Evolutionary conservation across 2,113 vertebrate genomes (phyloP).

Genomic region (Cepphus grylle): DNA sequence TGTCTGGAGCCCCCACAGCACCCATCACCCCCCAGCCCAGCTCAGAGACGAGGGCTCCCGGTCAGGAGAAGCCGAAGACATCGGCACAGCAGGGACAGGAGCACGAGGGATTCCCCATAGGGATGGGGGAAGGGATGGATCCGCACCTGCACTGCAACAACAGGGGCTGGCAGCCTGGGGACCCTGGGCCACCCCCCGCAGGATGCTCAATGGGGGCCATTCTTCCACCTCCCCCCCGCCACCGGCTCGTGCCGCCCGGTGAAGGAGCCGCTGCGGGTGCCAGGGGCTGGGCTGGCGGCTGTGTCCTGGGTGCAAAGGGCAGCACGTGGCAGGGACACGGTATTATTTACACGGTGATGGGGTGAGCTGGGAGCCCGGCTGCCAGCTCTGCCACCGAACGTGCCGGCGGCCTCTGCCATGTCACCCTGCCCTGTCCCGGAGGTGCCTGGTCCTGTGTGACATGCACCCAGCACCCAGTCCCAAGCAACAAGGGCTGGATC

Average conservation of each 20-base stretch:
- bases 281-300: neutral
- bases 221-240: neutral
- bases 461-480: neutral
- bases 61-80: neutral
- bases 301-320: neutral
- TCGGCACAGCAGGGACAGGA: rapidly evolving
- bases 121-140: neutral
- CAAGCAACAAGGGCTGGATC: neutral
- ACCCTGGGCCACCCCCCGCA: neutral
- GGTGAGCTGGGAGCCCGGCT: neutral
- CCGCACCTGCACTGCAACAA: neutral
- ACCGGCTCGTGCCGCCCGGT: neutral
- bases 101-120: neutral
- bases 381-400: neutral
- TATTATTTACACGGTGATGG: rapidly evolving
- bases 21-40: neutral
- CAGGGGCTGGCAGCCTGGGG: neutral
- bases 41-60: neutral
- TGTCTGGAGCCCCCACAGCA: neutral
- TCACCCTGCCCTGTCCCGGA: neutral
- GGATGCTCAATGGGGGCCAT: neutral
- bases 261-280: neutral
- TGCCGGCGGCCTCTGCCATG: neutral
- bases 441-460: neutral
- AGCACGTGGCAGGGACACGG: rapidly evolving